Base-by-base conservation (phyloP, 2,797 vertebrate species). In the Triplophysa bombifrons region DNA sequence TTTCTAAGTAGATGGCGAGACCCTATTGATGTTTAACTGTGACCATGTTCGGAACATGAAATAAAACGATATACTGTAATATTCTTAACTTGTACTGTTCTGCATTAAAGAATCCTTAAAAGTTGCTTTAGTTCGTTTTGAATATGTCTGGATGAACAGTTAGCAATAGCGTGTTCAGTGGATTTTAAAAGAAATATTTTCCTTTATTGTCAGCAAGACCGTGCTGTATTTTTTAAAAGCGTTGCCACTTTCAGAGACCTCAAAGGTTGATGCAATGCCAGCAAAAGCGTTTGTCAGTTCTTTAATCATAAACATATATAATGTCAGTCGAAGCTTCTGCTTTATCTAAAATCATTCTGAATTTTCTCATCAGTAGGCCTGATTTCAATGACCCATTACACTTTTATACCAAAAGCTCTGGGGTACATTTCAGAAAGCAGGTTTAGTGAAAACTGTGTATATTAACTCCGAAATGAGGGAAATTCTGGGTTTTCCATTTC, bases 21-120 rank as follows among this genome's bases (percentile, higher is more conserved):
- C 89, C 92, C 92, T 92, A 87, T 94, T 88, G 90, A 93, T 96
- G 95, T 96, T 94, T 94, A 95, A 94, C 95, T 96, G 96, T 98
- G 95, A 95, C 92, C 85, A 93, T 95, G 95, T 96, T 94, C 92
- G 94, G 90, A 96, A 95, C 91, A 90, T 93, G 91, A 90, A 97
- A 96, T 96, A 96, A 96, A 97, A 95, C 82, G 71, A 93, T 95
- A 95, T 91, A 94, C 74, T 84, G 80, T 89, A 84, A 87, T 86
- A 73, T 72, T 22, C 64, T 77, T 25, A 67, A 44, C 55, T 65
- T 80, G 80, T 67, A 22, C 53, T 63, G 60, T 64, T 80, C 56
- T 80, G 58, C 64, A 13, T 70, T n/a, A 46, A 71, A 41, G 34
- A 63, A 61, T 20, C 44, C 20, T 22, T 64, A n/a, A 46, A 58